Evolutionary conservation across 2,113 vertebrate species (phyloP).

Genomic region (Ptilonorhynchus violaceus): DNA sequence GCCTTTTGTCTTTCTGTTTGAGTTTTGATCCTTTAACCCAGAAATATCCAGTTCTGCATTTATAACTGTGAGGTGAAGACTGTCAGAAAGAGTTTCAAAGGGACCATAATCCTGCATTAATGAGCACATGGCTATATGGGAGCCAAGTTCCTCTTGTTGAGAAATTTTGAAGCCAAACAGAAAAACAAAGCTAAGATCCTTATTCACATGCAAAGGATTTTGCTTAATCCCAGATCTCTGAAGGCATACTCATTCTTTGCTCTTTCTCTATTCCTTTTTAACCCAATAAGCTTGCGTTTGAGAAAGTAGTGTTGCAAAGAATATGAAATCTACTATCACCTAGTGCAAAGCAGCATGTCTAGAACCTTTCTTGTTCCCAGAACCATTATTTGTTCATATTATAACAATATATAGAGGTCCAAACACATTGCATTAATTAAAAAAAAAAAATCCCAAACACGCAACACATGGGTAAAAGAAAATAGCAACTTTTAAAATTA

Average conservation of each 20-base stretch:
- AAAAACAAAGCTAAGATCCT: conserved; percentile 43
- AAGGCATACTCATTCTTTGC: conserved; percentile 26
- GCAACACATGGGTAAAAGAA: background rate
- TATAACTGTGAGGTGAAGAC: conserved; percentile 31
- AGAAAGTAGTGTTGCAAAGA: background rate
- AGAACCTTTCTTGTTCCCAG: background rate
- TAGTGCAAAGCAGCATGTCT: background rate
- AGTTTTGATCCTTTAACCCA: conserved; percentile 37
- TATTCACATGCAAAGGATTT: conserved; percentile 47
- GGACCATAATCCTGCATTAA: conserved; percentile 63
- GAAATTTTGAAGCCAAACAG: conserved; percentile 51
- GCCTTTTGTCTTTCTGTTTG: conserved; percentile 35
- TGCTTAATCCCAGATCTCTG: conserved; percentile 56
- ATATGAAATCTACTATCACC: background rate
- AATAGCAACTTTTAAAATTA: background rate
- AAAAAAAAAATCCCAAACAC: background rate
- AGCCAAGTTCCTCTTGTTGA: conserved; percentile 50
- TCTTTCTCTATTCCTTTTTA: conserved; percentile 23
- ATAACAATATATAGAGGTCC: background rate
- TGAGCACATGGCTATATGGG: conserved; percentile 25
- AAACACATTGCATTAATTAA: background rate
- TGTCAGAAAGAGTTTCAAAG: conserved; percentile 52
- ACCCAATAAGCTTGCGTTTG: background rate
- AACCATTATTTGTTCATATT: background rate
- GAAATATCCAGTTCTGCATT: conserved; percentile 8